Percentiles rank a stretch among this genome's conserved stretches.
Evolutionary conservation across 1,140 invertebrate species (phyloP).

Genomic region (Yoshiicerus persimilis): DNA sequence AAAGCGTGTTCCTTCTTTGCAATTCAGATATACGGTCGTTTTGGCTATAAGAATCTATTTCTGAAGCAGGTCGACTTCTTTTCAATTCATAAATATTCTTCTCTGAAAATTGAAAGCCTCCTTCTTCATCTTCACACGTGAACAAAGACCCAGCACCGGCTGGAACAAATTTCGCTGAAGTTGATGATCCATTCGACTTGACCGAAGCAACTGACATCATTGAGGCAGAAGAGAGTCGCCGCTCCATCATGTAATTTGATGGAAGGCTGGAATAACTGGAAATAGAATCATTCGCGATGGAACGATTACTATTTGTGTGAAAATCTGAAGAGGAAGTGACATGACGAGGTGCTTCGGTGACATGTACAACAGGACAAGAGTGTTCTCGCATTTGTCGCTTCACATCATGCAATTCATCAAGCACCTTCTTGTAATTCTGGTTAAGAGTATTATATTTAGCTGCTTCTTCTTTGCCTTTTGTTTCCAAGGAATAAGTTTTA

Average conservation of each 20-base stretch:
- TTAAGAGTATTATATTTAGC: not conserved
- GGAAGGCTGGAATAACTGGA: not conserved
- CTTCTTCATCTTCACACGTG: constrained; percentile 78
- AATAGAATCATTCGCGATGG: not conserved
- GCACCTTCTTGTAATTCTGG: not conserved
- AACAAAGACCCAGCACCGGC: constrained; percentile 62
- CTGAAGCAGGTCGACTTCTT: constrained; percentile 8
- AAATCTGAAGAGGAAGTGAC: not conserved
- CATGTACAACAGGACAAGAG: not conserved
- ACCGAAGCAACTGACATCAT: constrained; percentile 33
- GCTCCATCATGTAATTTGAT: not conserved
- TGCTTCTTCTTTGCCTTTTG: not conserved
- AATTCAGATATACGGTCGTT: constrained; percentile 67
- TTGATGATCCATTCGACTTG: constrained; percentile 51
- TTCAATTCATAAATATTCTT: constrained; percentile 60
- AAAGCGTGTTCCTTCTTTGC: constrained; percentile 79
- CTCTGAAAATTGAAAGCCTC: constrained; percentile 55
- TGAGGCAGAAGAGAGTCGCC: constrained; percentile 21
- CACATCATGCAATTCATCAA: not conserved
- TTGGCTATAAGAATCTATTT: constrained; percentile 50
- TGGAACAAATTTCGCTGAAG: constrained; percentile 54
- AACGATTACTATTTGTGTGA: not conserved
- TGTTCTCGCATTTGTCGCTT: not conserved
- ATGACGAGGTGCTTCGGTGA: not conserved
- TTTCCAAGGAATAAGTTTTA: not conserved